Conservation (phyloP, 1,140 invertebrate genomes). For the Trichonephila clavata region DNA sequence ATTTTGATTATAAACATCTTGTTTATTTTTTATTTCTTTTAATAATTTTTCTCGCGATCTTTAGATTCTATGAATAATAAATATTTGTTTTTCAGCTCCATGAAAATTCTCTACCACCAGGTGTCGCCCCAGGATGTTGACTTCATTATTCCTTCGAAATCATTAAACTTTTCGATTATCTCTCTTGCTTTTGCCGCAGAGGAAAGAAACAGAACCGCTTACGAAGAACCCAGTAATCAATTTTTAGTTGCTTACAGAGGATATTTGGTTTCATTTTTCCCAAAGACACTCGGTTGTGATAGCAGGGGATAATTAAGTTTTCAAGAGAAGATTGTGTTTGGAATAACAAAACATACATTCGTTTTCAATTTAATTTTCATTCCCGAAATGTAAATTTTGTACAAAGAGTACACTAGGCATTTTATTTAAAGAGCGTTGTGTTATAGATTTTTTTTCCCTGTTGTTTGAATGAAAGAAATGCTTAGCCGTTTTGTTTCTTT, state of each 20-base stretch:
- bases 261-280: constrained; percentile 1
- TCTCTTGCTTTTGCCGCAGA: neutral
- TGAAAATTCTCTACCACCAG: neutral
- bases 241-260: constrained; percentile 19
- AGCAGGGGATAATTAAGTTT: constrained; percentile 6
- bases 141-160: constrained; percentile 8
- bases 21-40: too few species aligned
- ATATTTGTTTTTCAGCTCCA: neutral
- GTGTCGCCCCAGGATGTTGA: constrained; percentile 8
- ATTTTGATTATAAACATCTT: neutral
- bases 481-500: neutral
- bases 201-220: neutral
- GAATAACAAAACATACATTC: neutral
- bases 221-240: neutral
- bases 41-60: too few species aligned
- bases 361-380: neutral
- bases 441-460: neutral
- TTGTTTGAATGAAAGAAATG: neutral
- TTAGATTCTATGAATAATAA: neutral
- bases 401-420: neutral
- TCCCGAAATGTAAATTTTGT: neutral
- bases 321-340: constrained; percentile 6
- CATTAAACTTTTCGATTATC: constrained; percentile 36
- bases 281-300: neutral
- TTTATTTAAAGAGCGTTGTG: neutral